phyloP scores from a whole-genome alignment of 2,888 invertebrate species.

The Netelia fuscicornis region DNA sequence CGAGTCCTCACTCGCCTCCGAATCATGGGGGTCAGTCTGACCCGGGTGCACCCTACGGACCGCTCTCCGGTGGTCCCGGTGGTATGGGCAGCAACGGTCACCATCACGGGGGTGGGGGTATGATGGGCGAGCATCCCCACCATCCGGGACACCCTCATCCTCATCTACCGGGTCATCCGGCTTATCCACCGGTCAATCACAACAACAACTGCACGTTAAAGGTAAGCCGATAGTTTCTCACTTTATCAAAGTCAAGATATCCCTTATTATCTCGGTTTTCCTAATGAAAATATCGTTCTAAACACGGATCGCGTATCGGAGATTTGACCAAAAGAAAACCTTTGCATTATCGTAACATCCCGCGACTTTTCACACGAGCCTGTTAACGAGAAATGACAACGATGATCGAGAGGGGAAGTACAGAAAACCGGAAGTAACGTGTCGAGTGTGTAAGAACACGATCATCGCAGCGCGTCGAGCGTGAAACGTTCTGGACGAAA shows the following conservation, averaged over 20 bases:
- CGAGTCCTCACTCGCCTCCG: constrained; percentile 83
- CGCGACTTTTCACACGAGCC: neutral
- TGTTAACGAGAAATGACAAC: neutral
- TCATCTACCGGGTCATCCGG: constrained; percentile 86
- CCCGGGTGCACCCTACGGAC: constrained; percentile 73
- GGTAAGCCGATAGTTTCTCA: constrained; percentile 74
- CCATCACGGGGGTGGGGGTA: constrained; percentile 81
- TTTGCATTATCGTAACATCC: neutral
- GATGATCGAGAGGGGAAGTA: neutral
- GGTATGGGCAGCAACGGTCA: constrained; percentile 83
- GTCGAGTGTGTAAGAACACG: neutral
- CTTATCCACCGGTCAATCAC: constrained; percentile 83
- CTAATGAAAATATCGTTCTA: neutral
- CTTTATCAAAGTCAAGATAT: neutral
- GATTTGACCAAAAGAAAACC: neutral
- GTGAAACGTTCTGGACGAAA: neutral
- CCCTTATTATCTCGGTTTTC: neutral
- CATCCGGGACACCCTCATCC: constrained; percentile 86
- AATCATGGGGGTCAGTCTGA: constrained; percentile 79
- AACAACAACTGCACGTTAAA: constrained; percentile 86
- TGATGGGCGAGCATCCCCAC: constrained; percentile 84
- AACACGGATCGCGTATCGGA: neutral
- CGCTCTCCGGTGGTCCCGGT: constrained; percentile 78
- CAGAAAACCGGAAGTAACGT: neutral
- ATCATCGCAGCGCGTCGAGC: neutral